Conservation (phyloP, 1,140 invertebrate genomes). For the Parasteatoda tepidariorum region DNA sequence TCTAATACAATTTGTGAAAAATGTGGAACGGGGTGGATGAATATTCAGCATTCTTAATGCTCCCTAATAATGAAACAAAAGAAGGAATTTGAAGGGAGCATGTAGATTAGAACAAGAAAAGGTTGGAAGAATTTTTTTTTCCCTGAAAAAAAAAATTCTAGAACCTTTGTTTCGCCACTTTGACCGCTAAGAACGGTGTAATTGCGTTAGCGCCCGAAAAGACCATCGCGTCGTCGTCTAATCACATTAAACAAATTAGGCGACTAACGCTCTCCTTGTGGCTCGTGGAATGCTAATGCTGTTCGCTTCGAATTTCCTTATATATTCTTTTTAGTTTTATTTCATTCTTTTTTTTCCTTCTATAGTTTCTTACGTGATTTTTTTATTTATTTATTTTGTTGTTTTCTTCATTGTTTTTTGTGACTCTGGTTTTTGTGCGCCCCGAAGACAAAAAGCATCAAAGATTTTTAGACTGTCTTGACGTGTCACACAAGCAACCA, state of each 20-base stretch:
- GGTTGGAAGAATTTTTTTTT: conserved; percentile 11
- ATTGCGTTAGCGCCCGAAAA: conserved; percentile 47
- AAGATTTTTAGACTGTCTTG: conserved; percentile 35
- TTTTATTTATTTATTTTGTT: neutral
- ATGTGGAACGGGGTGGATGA: conserved; percentile 20
- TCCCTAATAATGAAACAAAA: conserved; percentile 47
- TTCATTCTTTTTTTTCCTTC: conserved; percentile 39
- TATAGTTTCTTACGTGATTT: conserved; percentile 11
- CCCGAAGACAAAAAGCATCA: conserved; percentile 26
- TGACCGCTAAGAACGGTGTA: conserved; percentile 52
- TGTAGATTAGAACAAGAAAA: neutral
- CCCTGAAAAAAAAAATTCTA: neutral
- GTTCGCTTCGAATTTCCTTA: conserved; percentile 38
- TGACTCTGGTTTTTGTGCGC: conserved; percentile 10
- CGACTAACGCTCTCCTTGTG: conserved; percentile 45
- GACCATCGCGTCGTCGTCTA: conserved; percentile 30
- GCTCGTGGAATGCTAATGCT: conserved; percentile 43
- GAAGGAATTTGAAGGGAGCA: conserved; percentile 1
- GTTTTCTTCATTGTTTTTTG: conserved; percentile 17
- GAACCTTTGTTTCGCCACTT: conserved; percentile 45
- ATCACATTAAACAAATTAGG: conserved; percentile 60
- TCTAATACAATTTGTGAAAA: conserved; percentile 47
- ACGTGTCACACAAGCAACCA: conserved; percentile 37
- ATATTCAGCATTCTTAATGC: conserved; percentile 46
- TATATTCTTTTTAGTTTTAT: neutral